These are phyloP conservation scores for Neuroterus valhalla DNA, from an alignment of 1,140 invertebrate genomes.

Conservation along the genomic window DNA sequence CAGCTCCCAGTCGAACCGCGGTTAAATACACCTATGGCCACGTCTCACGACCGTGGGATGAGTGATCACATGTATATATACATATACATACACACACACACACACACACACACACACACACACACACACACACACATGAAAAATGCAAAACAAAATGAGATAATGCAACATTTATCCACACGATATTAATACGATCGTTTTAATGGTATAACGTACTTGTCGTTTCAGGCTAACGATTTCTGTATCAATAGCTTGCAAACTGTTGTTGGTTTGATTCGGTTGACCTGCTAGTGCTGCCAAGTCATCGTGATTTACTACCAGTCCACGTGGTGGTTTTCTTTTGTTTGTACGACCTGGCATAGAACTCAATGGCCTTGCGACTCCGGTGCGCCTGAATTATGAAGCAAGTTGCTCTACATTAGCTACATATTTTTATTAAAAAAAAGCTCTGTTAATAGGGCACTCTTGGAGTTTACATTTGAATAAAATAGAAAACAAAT, in stretches of 20 bases:
- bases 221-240: conserved; percentile 95
- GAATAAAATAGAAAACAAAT: conserved; percentile 19
- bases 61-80: too few species aligned
- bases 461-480: too few species aligned
- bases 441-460: neutral
- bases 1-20: too few species aligned
- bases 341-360: conserved; percentile 86
- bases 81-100: too few species aligned
- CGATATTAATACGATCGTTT: conserved; percentile 52
- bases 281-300: conserved; percentile 88
- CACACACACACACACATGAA: too few species aligned
- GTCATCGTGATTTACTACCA: conserved; percentile 98
- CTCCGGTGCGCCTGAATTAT: conserved; percentile 72
- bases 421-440: neutral
- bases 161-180: conserved; percentile 36
- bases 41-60: too few species aligned
- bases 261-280: conserved; percentile 85
- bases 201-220: conserved; percentile 84
- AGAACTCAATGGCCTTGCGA: conserved; percentile 73
- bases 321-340: conserved; percentile 94
- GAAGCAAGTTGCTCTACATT: neutral
- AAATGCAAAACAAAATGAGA: conserved; percentile 43
- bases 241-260: conserved; percentile 92
- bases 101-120: too few species aligned
- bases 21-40: too few species aligned